Percentiles rank a stretch among this genome's conserved stretches.
These are phyloP conservation scores for Zaprionus lineosus DNA, from an alignment of 2,888 invertebrate genomes.

Conservation along the genomic window DNA sequence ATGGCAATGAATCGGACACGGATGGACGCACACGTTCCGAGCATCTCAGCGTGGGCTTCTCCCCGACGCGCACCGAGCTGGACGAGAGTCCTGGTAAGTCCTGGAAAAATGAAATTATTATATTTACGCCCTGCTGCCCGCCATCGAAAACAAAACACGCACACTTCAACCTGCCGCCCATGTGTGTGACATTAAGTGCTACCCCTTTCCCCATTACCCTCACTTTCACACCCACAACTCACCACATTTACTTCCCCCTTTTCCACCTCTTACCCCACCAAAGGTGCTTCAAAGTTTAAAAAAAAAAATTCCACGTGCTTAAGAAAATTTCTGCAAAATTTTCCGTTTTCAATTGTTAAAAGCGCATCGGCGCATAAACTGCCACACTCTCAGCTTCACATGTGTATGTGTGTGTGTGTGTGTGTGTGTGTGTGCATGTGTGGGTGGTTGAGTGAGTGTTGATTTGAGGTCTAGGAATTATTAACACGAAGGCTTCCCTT, in stretches of 20 bases:
- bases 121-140: conserved; percentile 43
- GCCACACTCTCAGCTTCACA: conserved; percentile 64
- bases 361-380: conserved; percentile 67
- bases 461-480: conserved; percentile 37
- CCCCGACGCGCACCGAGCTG: conserved; percentile 82
- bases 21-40: conserved; percentile 82
- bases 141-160: conserved; percentile 44
- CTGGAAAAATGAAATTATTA: conserved; percentile 50
- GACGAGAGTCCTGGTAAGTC: conserved; percentile 83
- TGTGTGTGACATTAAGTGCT: conserved; percentile 31
- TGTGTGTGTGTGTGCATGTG: conserved; percentile 10
- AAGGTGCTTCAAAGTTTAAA: conserved; percentile 36
- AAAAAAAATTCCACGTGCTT: conserved; percentile 13
- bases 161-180: conserved; percentile 32
- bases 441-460: too few relatives aligned
- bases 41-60: conserved; percentile 82
- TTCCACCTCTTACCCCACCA: not conserved
- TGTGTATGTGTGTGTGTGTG: conserved; percentile 28
- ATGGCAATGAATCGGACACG: conserved; percentile 82
- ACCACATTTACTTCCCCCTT: not conserved
- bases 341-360: conserved; percentile 66
- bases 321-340: conserved; percentile 45
- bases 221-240: too few relatives aligned
- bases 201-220: not conserved
- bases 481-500: conserved; percentile 39